Evolutionary conservation across 2,888 invertebrate genomes (phyloP), one percentile per base, ranked within the genome.

Genomic region (Spodoptera exigua): DNA sequence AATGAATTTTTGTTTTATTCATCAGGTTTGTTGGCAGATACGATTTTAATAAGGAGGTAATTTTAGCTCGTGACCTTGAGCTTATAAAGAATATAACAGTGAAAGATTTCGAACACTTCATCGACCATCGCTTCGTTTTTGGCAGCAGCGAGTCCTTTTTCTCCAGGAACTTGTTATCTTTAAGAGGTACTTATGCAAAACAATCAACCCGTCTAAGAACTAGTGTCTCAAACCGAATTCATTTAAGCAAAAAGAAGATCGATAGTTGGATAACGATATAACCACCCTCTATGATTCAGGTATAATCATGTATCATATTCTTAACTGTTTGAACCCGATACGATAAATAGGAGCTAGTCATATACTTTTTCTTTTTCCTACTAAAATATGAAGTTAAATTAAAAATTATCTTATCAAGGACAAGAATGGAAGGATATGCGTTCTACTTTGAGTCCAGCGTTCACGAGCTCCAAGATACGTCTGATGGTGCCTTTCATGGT

Each of bases 91-190:
- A 88, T 49, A 85, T 95, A 4, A 80, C 90, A 0, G 84, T 95
- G 1, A 95, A 95, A 67, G 95, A 95, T 70, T 95, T 95, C 54
- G 95, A 95, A 51, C 80, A 94, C 66, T 95, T 95, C 68, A 57
- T 88, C 0, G 94, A 95, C 79, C 95, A 94, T 75, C 86, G 88
- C 1, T 61, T 74, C 3, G 13, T 37, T 3, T 16, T 89, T 1
- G 88, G 89, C 12, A 78, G 82, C 0, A 18, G 7, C 2, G 95
- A 95, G 43, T 89, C 93, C 0, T 70, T 95, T 0, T 95, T 95
- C 76, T 90, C 88, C 0, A 93, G 92, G 56, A 92, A 88, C 34
- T 74, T 95, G 2, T 85, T 95, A 32, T 81, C 87, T 2, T 82
- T 95, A 71, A 89, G 86, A 80, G 95, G 95, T 90, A 70, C 40